Evolutionary conservation across 2,113 vertebrate species (phyloP).

Genomic region (Eudorcas thomsonii): DNA sequence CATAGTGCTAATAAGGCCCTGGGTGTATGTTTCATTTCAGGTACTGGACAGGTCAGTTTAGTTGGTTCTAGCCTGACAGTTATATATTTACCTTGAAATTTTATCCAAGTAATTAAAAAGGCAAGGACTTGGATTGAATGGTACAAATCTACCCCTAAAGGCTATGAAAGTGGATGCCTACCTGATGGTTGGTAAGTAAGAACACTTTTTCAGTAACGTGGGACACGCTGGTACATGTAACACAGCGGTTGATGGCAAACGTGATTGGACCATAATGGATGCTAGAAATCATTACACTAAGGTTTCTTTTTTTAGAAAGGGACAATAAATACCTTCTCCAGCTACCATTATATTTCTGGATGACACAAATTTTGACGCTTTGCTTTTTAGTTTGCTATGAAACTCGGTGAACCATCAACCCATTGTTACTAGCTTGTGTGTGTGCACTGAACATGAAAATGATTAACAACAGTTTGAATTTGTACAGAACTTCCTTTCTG

Average conservation of each 20-base stretch:
- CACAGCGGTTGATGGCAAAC: neutral
- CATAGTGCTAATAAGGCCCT: neutral
- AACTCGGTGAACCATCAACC: slow-evolving; percentile 31
- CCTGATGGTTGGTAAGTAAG: neutral
- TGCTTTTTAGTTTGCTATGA: slow-evolving; percentile 29
- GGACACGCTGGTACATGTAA: neutral
- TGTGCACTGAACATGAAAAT: slow-evolving; percentile 19
- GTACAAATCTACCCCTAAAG: neutral
- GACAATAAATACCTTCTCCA: neutral
- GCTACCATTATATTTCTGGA: neutral
- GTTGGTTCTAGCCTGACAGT: neutral
- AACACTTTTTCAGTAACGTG: neutral
- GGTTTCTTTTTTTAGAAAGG: neutral
- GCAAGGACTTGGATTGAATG: neutral
- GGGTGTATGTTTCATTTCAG: neutral
- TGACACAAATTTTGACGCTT: neutral
- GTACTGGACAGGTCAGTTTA: neutral
- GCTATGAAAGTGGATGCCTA: neutral
- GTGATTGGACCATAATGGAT: neutral
- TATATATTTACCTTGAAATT: neutral
- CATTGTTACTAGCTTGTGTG: neutral
- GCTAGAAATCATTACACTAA: neutral
- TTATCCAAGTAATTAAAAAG: slow-evolving; percentile 1
- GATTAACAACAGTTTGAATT: slow-evolving; percentile 43
- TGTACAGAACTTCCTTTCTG: slow-evolving; percentile 44